These are phyloP conservation scores for Psilanteris sp. DNA, from an alignment of 1,140 invertebrate genomes.

Conservation along the genomic window DNA sequence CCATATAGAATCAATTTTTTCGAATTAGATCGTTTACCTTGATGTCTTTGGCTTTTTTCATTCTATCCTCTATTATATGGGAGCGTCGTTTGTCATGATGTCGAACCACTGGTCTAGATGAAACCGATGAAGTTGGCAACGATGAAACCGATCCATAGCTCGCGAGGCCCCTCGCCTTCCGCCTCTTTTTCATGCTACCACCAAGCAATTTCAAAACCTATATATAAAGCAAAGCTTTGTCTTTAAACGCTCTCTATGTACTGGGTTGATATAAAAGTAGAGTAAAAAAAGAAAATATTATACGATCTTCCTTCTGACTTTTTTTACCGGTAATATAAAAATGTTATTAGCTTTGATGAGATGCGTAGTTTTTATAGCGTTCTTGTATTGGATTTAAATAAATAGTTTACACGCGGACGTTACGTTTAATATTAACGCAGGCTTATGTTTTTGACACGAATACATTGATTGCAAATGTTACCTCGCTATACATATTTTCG, in stretches of 20 bases:
- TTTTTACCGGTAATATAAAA: no score
- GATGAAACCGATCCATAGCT: slow-evolving; percentile 90
- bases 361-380: no score
- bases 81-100: slow-evolving; percentile 82
- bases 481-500: slow-evolving; percentile 93
- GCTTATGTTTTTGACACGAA: no score
- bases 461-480: no score
- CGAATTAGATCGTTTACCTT: slow-evolving; percentile 79
- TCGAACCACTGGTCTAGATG: slow-evolving; percentile 83
- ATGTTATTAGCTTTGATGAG: no score
- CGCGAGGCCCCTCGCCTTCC: slow-evolving; percentile 78
- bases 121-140: slow-evolving; percentile 89
- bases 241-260: not conserved
- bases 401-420: not conserved
- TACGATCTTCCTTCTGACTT: no score
- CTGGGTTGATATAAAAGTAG: not conserved
- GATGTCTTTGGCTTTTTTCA: slow-evolving; percentile 88
- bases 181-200: slow-evolving; percentile 83
- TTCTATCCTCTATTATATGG: slow-evolving; percentile 81
- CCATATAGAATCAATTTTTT: not conserved
- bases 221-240: slow-evolving; percentile 18
- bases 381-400: slow-evolving; percentile 2
- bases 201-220: slow-evolving; percentile 90
- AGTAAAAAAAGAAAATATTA: not conserved
- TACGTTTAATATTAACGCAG: slow-evolving; percentile 11